Percentiles rank a stretch among this genome's conserved stretches.
Evolutionary conservation across 30 jellyfish, hydroid and myxozoan genomes (phyloP).

Genomic region (Clytia hemisphaerica): DNA sequence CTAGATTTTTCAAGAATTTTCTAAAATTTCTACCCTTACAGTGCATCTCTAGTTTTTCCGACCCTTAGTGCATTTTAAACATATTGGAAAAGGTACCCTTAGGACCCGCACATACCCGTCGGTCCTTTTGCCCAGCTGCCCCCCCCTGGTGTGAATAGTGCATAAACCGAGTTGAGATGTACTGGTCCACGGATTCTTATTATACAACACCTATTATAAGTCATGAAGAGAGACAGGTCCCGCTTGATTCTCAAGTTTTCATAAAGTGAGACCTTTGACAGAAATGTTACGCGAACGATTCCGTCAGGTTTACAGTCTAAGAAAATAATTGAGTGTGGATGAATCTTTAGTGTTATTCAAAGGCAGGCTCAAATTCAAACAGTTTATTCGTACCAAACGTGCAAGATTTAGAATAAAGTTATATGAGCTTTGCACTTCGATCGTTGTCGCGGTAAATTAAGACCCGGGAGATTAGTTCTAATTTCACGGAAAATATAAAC

Average conservation of each 20-base stretch:
- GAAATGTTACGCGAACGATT: slow-evolving; percentile 10
- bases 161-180: slow-evolving; percentile 9
- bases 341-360: slow-evolving; percentile 19
- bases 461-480: too few species aligned
- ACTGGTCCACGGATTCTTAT: slow-evolving; percentile 1
- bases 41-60: too few species aligned
- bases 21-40: too few species aligned
- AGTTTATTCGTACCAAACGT: slow-evolving; percentile 17
- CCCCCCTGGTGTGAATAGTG: slow-evolving; percentile 15
- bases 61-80: too few species aligned
- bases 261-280: slow-evolving; percentile 20
- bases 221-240: neutral
- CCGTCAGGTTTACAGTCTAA: slow-evolving; percentile 1
- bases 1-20: too few species aligned
- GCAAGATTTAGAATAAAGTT: too few species aligned
- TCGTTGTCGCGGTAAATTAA: too few species aligned
- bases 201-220: neutral
- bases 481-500: too few species aligned
- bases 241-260: slow-evolving; percentile 10
- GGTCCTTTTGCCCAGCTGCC: too few species aligned
- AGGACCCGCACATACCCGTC: too few species aligned
- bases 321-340: slow-evolving; percentile 12
- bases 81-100: too few species aligned
- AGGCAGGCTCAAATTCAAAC: slow-evolving; percentile 9
- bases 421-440: too few species aligned